Evolutionary conservation across 2,113 vertebrate species (phyloP).

Genomic region (Sterna hirundo): DNA sequence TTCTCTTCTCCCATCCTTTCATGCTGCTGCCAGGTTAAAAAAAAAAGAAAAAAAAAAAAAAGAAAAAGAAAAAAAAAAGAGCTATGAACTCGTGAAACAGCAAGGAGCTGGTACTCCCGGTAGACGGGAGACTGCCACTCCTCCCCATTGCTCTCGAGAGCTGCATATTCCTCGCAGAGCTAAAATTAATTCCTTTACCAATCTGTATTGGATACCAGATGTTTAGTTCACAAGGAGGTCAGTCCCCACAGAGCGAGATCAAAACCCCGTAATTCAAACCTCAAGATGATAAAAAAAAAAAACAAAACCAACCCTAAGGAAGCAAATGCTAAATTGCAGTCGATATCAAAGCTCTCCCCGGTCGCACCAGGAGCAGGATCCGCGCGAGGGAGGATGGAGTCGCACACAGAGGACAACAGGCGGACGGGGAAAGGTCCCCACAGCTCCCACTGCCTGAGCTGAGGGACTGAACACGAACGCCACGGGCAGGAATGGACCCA

Average conservation of each 20-base stretch:
- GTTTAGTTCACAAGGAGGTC: neutral
- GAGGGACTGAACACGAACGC: accelerated
- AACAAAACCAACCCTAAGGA: neutral
- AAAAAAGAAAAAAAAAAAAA: no score
- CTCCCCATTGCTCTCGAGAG: neutral
- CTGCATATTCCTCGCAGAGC: neutral
- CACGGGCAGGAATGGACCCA: accelerated
- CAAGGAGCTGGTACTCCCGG: neutral
- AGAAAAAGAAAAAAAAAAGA: neutral
- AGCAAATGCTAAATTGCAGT: accelerated
- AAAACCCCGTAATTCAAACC: neutral
- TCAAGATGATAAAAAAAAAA: neutral
- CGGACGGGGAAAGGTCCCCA: neutral
- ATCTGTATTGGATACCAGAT: neutral
- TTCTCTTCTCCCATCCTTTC: slow-evolving; percentile 14
- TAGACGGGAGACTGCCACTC: neutral
- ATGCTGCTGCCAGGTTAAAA: neutral
- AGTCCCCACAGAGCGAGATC: neutral
- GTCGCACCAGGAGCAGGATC: neutral
- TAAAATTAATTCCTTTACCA: neutral
- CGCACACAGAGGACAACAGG: neutral
- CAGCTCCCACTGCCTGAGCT: neutral
- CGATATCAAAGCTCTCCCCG: neutral
- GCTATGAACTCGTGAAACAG: neutral
- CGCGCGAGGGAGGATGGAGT: neutral